These are phyloP conservation scores for Phaenicophaeus curvirostris DNA, from an alignment of 2,797 vertebrate species.

Conservation along the genomic window DNA sequence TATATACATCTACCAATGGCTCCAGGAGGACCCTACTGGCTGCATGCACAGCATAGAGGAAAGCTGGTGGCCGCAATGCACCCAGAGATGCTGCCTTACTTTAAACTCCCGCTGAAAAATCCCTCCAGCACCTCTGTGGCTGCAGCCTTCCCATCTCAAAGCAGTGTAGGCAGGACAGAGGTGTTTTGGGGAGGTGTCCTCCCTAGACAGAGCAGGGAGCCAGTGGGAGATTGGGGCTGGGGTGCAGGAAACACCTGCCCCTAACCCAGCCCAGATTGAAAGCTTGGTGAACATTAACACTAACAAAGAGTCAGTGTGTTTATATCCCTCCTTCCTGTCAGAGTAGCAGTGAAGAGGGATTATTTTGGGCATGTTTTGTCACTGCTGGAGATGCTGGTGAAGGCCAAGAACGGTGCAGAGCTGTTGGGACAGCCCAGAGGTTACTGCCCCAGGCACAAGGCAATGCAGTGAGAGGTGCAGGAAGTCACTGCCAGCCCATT, in stretches of 20 bases:
- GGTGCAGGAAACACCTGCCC: neutral
- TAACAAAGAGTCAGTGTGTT: conserved; percentile 28
- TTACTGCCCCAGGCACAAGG: neutral
- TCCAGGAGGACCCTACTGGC: neutral
- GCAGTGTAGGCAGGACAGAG: neutral
- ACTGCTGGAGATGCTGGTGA: neutral
- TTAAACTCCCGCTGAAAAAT: neutral
- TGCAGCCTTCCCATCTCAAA: neutral
- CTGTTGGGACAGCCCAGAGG: neutral
- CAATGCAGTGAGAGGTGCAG: neutral
- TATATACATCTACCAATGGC: neutral
- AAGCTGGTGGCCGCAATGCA: neutral
- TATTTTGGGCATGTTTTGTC: conserved; percentile 18
- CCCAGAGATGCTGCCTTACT: neutral
- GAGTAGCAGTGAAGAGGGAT: neutral
- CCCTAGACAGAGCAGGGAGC: neutral
- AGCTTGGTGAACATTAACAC: neutral
- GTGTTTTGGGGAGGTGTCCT: neutral
- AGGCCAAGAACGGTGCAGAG: neutral
- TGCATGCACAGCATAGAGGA: neutral
- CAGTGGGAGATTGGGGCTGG: neutral
- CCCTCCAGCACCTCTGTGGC: neutral
- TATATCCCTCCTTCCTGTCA: conserved; percentile 24
- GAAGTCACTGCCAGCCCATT: neutral
- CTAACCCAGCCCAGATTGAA: neutral